Percentiles rank a stretch among this genome's conserved stretches.
Evolutionary conservation across 2,113 vertebrate genomes (phyloP).

Genomic region (Lipophrys pholis): DNA sequence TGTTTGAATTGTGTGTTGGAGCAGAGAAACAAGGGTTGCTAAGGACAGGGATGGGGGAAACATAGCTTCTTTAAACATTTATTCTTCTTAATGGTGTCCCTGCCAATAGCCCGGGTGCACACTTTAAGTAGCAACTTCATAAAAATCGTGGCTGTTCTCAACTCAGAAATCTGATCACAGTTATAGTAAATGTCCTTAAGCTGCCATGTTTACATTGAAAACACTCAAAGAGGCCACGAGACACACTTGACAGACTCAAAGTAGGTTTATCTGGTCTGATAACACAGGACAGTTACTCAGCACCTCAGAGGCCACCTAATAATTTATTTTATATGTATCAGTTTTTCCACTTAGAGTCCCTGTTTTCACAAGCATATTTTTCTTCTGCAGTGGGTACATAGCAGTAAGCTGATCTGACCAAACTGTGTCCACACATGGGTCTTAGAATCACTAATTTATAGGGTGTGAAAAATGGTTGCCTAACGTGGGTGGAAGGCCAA

Average conservation of each 20-base stretch:
- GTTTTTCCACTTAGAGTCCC: background rate
- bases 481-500: background rate
- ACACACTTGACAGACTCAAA: background rate
- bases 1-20: too few species aligned
- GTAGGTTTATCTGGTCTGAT: constrained; percentile 7
- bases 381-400: background rate
- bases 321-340: background rate
- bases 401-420: constrained; percentile 1
- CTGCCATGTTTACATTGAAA: background rate
- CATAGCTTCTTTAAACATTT: too few species aligned
- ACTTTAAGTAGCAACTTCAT: too few species aligned
- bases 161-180: background rate
- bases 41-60: too few species aligned
- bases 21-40: too few species aligned
- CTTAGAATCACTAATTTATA: constrained; percentile 7
- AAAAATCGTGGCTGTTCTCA: background rate
- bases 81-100: too few species aligned
- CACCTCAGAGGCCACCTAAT: constrained; percentile 1
- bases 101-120: too few species aligned
- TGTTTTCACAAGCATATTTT: constrained; percentile 4
- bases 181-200: background rate
- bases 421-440: background rate
- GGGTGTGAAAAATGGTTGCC: constrained; percentile 29
- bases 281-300: background rate
- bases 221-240: background rate